phyloP scores from a whole-genome alignment of 2,888 invertebrate genomes.

The Euphydryas editha region DNA sequence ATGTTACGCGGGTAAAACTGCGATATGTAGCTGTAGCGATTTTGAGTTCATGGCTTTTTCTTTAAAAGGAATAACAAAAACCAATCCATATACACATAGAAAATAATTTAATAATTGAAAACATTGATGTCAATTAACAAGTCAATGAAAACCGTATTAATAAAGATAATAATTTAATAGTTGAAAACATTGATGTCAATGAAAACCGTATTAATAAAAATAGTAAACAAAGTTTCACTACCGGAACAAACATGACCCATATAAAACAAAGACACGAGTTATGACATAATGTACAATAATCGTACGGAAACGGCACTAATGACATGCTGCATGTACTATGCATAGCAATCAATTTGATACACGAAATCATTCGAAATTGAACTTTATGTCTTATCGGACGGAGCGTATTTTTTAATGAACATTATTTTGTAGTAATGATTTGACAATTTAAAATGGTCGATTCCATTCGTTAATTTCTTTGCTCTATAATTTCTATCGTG shows the following conservation, averaged over 20 bases:
- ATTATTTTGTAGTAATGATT: not conserved
- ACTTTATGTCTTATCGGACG: not conserved
- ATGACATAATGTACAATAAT: slow-evolving; percentile 37
- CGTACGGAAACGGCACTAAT: slow-evolving; percentile 25
- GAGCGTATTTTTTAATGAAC: not conserved
- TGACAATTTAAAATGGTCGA: slow-evolving; percentile 11
- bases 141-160: not conserved
- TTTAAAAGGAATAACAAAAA: no score
- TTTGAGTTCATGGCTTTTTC: no score
- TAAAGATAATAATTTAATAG: slow-evolving; percentile 5
- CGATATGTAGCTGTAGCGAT: no score
- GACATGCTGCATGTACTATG: slow-evolving; percentile 31
- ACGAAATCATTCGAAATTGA: not conserved
- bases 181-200: no score
- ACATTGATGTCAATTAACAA: not conserved
- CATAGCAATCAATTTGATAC: slow-evolving; percentile 28
- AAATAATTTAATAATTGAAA: not conserved
- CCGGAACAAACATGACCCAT: slow-evolving; percentile 36
- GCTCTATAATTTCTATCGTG: slow-evolving; percentile 17
- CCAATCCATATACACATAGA: no score
- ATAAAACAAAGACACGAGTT: slow-evolving; percentile 28
- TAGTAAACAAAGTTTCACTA: slow-evolving; percentile 29
- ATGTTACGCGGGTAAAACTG: no score
- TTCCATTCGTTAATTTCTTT: slow-evolving; percentile 1
- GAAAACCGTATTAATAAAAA: slow-evolving; percentile 4